Evolutionary conservation across 92 coral and sea anemone species (phyloP).

Genomic region (Zoanthus sansibaricus): DNA sequence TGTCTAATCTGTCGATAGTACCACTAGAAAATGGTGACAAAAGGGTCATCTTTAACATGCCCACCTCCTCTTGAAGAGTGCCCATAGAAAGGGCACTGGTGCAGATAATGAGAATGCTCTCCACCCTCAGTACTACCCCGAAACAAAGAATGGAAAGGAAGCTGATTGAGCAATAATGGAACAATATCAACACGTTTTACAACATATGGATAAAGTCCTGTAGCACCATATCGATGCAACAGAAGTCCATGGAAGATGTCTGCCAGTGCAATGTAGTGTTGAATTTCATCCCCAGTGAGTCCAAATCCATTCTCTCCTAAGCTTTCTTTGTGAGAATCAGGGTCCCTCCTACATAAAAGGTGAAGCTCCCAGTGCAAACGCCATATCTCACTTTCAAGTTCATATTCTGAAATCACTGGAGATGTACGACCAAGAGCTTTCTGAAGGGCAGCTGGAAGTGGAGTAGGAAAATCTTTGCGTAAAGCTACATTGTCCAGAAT

Average conservation of each 20-base stretch:
- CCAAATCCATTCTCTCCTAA: no score
- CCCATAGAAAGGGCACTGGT: slow-evolving; percentile 32
- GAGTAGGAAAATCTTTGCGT: no score
- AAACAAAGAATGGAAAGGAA: slow-evolving; percentile 58
- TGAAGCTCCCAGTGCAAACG: no score
- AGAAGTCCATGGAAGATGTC: slow-evolving; percentile 21
- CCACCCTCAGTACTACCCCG: slow-evolving; percentile 22
- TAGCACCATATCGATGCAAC: slow-evolving; percentile 13
- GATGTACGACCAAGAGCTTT: no score
- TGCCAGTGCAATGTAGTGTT: slow-evolving; percentile 18
- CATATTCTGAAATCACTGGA: no score
- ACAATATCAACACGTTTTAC: not conserved
- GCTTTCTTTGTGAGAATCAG: not conserved
- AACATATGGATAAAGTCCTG: slow-evolving; percentile 6
- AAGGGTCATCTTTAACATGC: slow-evolving; percentile 29
- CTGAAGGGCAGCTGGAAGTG: no score
- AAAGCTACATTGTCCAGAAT: no score
- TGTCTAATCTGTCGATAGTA: slow-evolving; percentile 24
- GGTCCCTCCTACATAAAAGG: not conserved
- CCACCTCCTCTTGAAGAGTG: slow-evolving; percentile 42
- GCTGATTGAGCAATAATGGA: slow-evolving; percentile 12
- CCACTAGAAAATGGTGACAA: slow-evolving; percentile 1
- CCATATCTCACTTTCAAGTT: no score
- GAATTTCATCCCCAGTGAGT: slow-evolving; percentile 9
- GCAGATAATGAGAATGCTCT: slow-evolving; percentile 20